Evolutionary conservation across 2,888 invertebrate genomes (phyloP), one percentile per base, ranked within the genome.

Genomic region (Eilema griseolum): DNA sequence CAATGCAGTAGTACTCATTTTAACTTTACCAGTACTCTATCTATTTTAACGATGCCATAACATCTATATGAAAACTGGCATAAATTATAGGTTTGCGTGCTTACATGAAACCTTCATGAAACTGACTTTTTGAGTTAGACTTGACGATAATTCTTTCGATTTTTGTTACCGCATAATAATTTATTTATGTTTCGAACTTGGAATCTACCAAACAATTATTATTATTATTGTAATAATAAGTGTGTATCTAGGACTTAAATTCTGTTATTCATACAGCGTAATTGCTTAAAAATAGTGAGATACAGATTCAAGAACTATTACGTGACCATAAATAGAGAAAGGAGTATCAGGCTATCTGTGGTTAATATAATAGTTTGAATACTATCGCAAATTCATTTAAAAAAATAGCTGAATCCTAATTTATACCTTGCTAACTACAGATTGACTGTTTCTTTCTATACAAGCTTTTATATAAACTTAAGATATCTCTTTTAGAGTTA

Each of bases 201-300:
- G 46, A 20, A 46, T 20, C 46, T 46, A 46, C 5, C 46, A 20
- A 20, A 52, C n/a, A 52, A 10, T 52, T 52, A 52, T 8, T 52
- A 52, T 8, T 52, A 52, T 24, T 46, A 24, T 41, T 12, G 26
- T 63, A 46, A 46, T 46, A 26, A 46, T 63, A 46, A 46, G 26
- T 26, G 24, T 63, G 16, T 26, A 37, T 37, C 23, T 10, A 61
- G 16, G 59, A 28, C 24, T 28, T 28, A 60, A 16, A 60, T 28
- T 26, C 61, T 11, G 61, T 61, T 61, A 52, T 52, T 52, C 52
- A 52, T 52, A 52, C 52, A 52, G 10, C 52, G 52, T 52, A 52
- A 52, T 52, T 52, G 52, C n/a, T 52, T n/a, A n/a, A 52, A 52
- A 52, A n/a, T 52, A 52, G 20, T 46, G 46, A 46, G 52, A 46